Percentiles rank a stretch among this genome's conserved stretches.
Conservation (phyloP, 2,113 vertebrate species). For the Eulacestoma nigropectus region DNA sequence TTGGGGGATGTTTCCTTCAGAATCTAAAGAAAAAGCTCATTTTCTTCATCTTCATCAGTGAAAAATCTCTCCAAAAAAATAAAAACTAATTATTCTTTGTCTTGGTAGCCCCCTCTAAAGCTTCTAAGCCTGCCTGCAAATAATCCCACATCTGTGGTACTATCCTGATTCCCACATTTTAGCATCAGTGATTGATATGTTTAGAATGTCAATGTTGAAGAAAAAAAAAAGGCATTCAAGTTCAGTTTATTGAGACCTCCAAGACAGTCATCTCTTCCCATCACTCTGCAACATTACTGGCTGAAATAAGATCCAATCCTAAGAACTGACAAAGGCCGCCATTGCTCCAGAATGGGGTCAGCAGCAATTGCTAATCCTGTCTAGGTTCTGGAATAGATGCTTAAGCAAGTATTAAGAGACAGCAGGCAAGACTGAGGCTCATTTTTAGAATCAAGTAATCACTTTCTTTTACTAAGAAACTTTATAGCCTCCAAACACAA, state of each 20-base stretch:
- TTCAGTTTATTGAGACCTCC: neutral
- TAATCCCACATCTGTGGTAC: neutral
- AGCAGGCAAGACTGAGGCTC: neutral
- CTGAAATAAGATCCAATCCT: neutral
- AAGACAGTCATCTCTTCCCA: neutral
- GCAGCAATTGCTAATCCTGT: neutral
- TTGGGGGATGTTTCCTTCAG: neutral
- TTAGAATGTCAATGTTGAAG: neutral
- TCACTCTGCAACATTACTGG: neutral
- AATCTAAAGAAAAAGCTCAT: neutral
- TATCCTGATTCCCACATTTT: neutral
- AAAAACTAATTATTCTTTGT: neutral
- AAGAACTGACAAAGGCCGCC: neutral
- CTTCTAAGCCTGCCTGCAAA: neutral
- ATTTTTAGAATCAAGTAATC: neutral
- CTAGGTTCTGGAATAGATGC: neutral
- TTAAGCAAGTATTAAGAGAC: neutral
- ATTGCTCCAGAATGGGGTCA: neutral
- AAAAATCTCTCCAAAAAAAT: neutral
- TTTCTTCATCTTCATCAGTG: neutral
- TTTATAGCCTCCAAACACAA: neutral
- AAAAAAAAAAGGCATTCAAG: accelerated
- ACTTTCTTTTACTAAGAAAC: neutral
- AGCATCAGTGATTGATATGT: neutral
- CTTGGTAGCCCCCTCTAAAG: neutral